phyloP scores from a whole-genome alignment of 2,888 invertebrate genomes.

The Yponomeuta cagnagella region DNA sequence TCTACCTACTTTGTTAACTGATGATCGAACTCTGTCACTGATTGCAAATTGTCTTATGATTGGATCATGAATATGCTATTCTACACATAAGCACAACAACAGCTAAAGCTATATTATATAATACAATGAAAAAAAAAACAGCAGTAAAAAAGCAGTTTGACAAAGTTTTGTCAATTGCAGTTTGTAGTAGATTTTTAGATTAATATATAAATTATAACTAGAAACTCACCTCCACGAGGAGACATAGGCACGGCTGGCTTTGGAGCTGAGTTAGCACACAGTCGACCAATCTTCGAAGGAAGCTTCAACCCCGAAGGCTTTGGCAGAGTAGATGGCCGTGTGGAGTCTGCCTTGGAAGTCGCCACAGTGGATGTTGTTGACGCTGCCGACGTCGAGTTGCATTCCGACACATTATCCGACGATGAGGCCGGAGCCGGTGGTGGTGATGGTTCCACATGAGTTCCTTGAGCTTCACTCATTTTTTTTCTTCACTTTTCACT shows the following conservation, averaged over 20 bases:
- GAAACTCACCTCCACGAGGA: conserved; percentile 68
- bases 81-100: conserved; percentile 12
- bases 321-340: conserved; percentile 55
- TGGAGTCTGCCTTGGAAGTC: conserved; percentile 20
- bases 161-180: conserved; percentile 28
- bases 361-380: conserved; percentile 20
- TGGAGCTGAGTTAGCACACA: conserved; percentile 78
- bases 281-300: conserved; percentile 80
- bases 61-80: conserved; percentile 10
- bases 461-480: conserved; percentile 63
- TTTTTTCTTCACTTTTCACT: conserved; percentile 38
- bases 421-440: conserved; percentile 44
- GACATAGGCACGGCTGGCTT: conserved; percentile 81
- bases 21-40: conserved; percentile 27
- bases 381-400: conserved; percentile 39
- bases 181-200: conserved; percentile 22
- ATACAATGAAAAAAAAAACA: background rate
- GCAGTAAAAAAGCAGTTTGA: conserved; percentile 4
- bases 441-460: conserved; percentile 29
- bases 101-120: background rate
- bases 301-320: conserved; percentile 79
- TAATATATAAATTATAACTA: conserved; percentile 6
- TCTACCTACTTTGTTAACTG: conserved; percentile 4
- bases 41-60: conserved; percentile 24
- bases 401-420: conserved; percentile 48